Conservation (phyloP, 2,797 vertebrate genomes). For the Chanos chanos region DNA sequence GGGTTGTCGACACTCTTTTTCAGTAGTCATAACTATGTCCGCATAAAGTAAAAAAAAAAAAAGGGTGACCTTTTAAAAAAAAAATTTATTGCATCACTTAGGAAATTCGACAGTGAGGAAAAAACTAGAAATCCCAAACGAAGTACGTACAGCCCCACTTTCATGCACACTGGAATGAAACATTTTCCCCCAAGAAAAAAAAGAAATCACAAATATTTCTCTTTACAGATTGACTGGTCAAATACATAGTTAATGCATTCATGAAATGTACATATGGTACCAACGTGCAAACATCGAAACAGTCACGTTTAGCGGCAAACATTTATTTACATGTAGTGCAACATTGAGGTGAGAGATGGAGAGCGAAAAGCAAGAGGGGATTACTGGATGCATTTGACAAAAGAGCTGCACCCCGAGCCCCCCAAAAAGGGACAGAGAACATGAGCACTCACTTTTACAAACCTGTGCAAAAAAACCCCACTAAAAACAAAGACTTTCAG, state of each 20-base stretch:
- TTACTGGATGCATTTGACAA: conserved; percentile 50
- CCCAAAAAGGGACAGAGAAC: conserved; percentile 5
- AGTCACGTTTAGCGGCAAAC: conserved; percentile 38
- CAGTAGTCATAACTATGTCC: conserved; percentile 38
- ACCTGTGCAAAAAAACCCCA: conserved; percentile 26
- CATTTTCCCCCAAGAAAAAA: too few relatives aligned
- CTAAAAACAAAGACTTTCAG: not conserved
- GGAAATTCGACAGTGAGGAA: conserved; percentile 17
- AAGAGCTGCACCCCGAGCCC: conserved; percentile 61
- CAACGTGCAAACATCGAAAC: conserved; percentile 40
- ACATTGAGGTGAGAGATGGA: conserved; percentile 33
- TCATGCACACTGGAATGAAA: conserved; percentile 49
- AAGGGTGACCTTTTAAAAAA: conserved; percentile 21
- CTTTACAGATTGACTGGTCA: conserved; percentile 36
- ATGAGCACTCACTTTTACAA: not conserved
- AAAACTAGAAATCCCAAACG: conserved; percentile 8
- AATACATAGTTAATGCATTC: conserved; percentile 43
- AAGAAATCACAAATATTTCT: conserved; percentile 38
- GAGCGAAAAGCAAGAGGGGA: not conserved
- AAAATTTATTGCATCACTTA: conserved; percentile 26
- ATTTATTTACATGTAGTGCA: conserved; percentile 60
- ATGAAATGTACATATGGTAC: conserved; percentile 50
- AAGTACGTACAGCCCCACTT: conserved; percentile 28
- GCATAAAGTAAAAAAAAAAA: conserved; percentile 18
- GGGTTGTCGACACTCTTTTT: conserved; percentile 26